Evolutionary conservation across 2,113 vertebrate genomes (phyloP).

Genomic region (Podiceps cristatus): DNA sequence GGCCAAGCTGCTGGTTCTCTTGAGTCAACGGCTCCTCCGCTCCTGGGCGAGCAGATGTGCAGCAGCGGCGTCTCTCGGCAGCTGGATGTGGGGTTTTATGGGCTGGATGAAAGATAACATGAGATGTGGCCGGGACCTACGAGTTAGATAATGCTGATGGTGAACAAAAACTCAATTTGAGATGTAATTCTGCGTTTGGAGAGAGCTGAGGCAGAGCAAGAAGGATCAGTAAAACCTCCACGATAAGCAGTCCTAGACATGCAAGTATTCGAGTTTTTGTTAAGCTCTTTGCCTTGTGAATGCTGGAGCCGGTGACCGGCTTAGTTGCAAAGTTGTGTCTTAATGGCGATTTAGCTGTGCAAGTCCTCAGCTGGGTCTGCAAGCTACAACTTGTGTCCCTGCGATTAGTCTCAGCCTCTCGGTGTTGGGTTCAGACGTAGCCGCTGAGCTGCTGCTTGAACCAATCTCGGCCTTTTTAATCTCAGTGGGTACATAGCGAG

Average conservation of each 20-base stretch:
- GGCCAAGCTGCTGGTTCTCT: neutral
- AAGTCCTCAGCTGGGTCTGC: neutral
- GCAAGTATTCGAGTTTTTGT: neutral
- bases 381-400: neutral
- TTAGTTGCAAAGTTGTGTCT: neutral
- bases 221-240: neutral
- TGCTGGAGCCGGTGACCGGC: accelerated
- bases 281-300: neutral
- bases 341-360: neutral
- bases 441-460: neutral
- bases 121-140: neutral
- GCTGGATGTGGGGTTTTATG: neutral
- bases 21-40: accelerated
- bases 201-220: neutral
- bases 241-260: neutral
- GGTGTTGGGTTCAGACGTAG: neutral
- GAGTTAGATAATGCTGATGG: accelerated
- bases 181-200: neutral
- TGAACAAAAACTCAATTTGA: neutral
- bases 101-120: accelerated
- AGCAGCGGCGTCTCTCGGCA: neutral
- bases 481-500: neutral
- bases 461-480: neutral
- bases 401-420: neutral
- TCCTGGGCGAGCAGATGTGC: neutral